A percentile compares a stretch with the other conserved stretches of the same genome.
These are phyloP conservation scores for Tolmerus cingulatus DNA, from an alignment of 2,888 invertebrate species.

Conservation along the genomic window DNA sequence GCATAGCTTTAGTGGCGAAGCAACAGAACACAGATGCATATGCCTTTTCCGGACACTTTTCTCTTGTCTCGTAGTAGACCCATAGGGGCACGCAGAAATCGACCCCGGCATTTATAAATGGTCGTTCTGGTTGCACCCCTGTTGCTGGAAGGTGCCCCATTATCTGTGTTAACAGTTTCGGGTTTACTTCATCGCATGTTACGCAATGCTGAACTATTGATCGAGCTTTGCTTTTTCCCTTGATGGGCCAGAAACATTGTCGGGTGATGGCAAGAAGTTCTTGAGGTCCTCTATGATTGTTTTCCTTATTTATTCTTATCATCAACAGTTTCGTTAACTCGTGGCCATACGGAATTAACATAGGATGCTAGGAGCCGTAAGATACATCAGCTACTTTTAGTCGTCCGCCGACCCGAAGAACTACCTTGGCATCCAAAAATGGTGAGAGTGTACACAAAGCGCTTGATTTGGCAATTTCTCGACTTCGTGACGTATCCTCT, in stretches of 20 bases:
- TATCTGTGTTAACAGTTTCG: constrained; percentile 19
- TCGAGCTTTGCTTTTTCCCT: constrained; percentile 47
- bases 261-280: constrained; percentile 42
- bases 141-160: background rate
- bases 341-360: constrained; percentile 49
- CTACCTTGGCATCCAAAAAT: constrained; percentile 39
- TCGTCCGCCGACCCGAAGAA: constrained; percentile 40
- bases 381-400: background rate
- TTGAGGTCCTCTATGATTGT: constrained; percentile 43
- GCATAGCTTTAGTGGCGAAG: constrained; percentile 35
- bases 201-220: constrained; percentile 11
- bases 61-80: background rate
- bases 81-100: constrained; percentile 45
- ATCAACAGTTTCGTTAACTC: constrained; percentile 16
- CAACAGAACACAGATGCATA: constrained; percentile 46
- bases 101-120: constrained; percentile 41
- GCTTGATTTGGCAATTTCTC: too few relatives aligned
- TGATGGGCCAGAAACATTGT: constrained; percentile 51
- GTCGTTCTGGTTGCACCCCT: constrained; percentile 23
- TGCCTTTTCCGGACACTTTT: background rate
- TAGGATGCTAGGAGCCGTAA: constrained; percentile 50
- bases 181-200: constrained; percentile 43
- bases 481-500: too few relatives aligned
- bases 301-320: background rate
- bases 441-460: background rate